Conservation (phyloP, 2,113 vertebrate genomes). For the Tringa solitaria region DNA sequence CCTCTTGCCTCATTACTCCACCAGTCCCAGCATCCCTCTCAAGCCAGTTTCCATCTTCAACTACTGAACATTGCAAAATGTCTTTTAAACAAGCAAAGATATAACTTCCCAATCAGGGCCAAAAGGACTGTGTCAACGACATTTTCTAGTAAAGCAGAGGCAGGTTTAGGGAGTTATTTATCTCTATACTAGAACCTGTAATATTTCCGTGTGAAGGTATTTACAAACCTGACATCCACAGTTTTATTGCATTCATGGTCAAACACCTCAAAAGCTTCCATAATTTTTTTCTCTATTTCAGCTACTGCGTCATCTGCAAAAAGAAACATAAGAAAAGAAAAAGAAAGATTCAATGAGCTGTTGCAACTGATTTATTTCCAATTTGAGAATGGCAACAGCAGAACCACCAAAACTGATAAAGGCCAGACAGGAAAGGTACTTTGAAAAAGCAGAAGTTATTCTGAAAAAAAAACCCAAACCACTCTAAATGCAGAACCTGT, state of each 20-base stretch:
- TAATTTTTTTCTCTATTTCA: slow-evolving; percentile 84
- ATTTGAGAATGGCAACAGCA: background rate
- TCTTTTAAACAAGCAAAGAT: background rate
- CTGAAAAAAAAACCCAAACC: background rate
- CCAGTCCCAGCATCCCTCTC: background rate
- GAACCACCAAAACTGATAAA: background rate
- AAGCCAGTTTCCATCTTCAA: background rate
- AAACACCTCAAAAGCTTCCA: slow-evolving; percentile 88
- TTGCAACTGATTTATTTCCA: slow-evolving; percentile 6
- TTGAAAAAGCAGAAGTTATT: background rate
- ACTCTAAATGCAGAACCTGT: background rate
- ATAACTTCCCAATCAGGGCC: background rate
- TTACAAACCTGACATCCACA: slow-evolving; percentile 89
- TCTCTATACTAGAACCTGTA: background rate
- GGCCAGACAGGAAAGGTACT: background rate
- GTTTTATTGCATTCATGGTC: slow-evolving; percentile 85
- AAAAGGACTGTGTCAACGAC: background rate
- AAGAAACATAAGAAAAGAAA: slow-evolving; percentile 47
- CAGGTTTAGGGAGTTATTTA: background rate
- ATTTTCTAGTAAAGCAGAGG: background rate
- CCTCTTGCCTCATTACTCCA: background rate
- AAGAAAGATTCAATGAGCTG: slow-evolving; percentile 25
- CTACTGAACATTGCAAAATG: background rate
- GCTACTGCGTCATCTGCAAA: slow-evolving; percentile 72
- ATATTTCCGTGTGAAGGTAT: slow-evolving; percentile 15